Percentiles rank a stretch among this genome's conserved stretches.
These are phyloP conservation scores for Coremacera marginata DNA, from an alignment of 2,888 invertebrate species.

Conservation along the genomic window DNA sequence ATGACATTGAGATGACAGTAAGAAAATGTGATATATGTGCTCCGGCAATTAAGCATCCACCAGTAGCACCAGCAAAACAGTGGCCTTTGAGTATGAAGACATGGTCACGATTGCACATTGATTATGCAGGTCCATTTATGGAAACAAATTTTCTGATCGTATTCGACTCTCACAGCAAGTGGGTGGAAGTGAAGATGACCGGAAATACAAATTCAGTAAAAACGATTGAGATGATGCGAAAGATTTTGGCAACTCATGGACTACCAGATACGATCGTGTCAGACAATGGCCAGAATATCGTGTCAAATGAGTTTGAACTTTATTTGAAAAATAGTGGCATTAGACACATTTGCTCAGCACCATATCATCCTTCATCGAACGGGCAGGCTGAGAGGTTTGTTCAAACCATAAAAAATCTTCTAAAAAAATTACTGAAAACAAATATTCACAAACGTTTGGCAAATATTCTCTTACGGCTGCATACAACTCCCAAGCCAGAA, in stretches of 20 bases:
- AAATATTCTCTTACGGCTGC: conserved; percentile 30
- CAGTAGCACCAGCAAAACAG: conserved; percentile 22
- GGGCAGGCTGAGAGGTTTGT: conserved; percentile 40
- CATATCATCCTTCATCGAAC: conserved; percentile 42
- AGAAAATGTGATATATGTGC: conserved; percentile 28
- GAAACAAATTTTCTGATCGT: conserved; percentile 41
- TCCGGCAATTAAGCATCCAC: conserved; percentile 31
- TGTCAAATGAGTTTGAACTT: conserved; percentile 33
- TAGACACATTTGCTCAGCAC: conserved; percentile 35
- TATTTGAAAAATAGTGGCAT: conserved; percentile 38
- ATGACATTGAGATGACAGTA: conserved; percentile 32
- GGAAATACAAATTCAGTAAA: conserved; percentile 6
- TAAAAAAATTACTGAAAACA: conserved; percentile 37
- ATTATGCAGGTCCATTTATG: conserved; percentile 45
- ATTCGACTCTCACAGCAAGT: conserved; percentile 40
- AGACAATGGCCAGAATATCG: conserved; percentile 42
- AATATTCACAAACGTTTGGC: conserved; percentile 14
- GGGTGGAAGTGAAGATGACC: conserved; percentile 30
- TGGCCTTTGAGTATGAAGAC: conserved; percentile 34
- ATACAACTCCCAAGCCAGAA: conserved; percentile 16
- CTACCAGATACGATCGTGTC: conserved; percentile 37
- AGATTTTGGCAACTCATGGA: conserved; percentile 33
- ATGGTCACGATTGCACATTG: conserved; percentile 38
- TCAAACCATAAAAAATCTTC: conserved; percentile 39
- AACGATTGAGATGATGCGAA: conserved; percentile 23